Evolutionary conservation across 2,797 vertebrate species (phyloP).

Genomic region (Antennarius maculatus): DNA sequence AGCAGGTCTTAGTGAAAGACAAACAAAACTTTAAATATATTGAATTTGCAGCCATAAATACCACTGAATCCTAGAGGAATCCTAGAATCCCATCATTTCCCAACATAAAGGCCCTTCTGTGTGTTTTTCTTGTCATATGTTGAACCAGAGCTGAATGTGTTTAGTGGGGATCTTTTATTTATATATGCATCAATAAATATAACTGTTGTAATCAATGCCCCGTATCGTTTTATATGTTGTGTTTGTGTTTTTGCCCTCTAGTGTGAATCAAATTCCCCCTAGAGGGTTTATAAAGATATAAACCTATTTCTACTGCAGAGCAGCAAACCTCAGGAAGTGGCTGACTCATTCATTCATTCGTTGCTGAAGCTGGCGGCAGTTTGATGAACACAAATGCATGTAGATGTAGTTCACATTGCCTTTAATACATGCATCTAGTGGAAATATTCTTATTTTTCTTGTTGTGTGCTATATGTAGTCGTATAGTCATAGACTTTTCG

Average conservation of each 20-base stretch:
- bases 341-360: not conserved
- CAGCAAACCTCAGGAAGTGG: conserved; percentile 5
- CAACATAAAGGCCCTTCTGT: not conserved
- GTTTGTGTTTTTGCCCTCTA: conserved; percentile 1
- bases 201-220: not conserved
- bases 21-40: not conserved
- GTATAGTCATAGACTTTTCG: conserved; percentile 18
- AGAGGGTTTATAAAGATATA: not conserved
- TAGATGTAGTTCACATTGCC: not conserved
- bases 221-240: not conserved
- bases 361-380: not conserved
- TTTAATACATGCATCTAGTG: not conserved
- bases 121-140: conserved; percentile 7
- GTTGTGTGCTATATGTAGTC: not conserved
- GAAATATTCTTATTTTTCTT: not conserved
- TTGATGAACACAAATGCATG: not conserved
- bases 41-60: not conserved
- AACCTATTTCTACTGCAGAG: not conserved
- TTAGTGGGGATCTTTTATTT: conserved; percentile 5
- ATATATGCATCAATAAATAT: conserved; percentile 6
- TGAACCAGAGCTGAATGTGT: not conserved
- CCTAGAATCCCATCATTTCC: not conserved
- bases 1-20: conserved; percentile 1
- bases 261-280: not conserved
- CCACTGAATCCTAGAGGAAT: not conserved